A percentile compares a stretch with the other conserved stretches of the same genome.
These are phyloP conservation scores for Harlomillsia oculata DNA, from an alignment of 1,140 invertebrate species.

Conservation along the genomic window DNA sequence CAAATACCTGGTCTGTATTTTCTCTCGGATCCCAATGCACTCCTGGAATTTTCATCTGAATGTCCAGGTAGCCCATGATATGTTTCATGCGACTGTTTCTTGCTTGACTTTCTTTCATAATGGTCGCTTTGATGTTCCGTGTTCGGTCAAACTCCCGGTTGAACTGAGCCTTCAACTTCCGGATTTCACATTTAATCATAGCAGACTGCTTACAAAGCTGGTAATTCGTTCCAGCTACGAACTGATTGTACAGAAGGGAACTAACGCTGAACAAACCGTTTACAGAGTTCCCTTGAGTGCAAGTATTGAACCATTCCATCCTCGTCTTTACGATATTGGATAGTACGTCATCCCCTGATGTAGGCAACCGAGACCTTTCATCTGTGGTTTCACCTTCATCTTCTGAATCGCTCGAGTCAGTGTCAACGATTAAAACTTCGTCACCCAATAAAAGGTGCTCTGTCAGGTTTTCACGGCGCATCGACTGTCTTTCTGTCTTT, in stretches of 20 bases:
- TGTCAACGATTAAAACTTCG: no score
- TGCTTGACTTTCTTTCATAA: constrained; percentile 8
- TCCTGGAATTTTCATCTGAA: constrained; percentile 17
- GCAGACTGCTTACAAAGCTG: not conserved
- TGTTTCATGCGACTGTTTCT: constrained; percentile 25
- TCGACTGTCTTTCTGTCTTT: no score
- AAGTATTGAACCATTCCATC: not conserved
- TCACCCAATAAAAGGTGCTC: no score
- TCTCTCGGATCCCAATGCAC: constrained; percentile 8
- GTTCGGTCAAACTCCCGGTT: constrained; percentile 24
- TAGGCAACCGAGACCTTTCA: not conserved
- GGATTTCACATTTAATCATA: constrained; percentile 17
- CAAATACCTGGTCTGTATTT: constrained; percentile 12
- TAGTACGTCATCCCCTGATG: not conserved
- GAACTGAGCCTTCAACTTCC: constrained; percentile 24
- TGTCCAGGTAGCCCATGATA: constrained; percentile 21
- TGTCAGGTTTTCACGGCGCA: no score
- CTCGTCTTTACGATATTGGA: constrained; percentile 1
- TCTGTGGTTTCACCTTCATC: not conserved
- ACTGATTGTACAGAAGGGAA: constrained; percentile 11
- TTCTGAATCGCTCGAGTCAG: no score
- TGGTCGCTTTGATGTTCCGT: constrained; percentile 6
- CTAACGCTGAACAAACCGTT: not conserved
- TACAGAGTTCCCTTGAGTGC: not conserved
- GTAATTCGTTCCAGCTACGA: no score